Percentiles rank a stretch among this genome's conserved stretches.
Conservation (phyloP, 1,140 invertebrate species). For the Archivesica marissinica region DNA sequence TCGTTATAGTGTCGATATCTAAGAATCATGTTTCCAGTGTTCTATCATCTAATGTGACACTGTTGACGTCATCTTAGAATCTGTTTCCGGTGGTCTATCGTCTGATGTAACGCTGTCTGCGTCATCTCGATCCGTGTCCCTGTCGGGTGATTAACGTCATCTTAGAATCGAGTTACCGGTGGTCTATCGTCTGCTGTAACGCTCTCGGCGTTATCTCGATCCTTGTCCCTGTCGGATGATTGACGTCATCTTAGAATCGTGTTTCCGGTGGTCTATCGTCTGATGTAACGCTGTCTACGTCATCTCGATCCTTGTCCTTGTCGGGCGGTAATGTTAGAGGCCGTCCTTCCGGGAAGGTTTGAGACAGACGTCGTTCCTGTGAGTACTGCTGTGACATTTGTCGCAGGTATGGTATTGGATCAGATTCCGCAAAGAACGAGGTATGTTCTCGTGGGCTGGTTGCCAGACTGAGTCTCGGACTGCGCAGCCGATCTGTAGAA, state of each 20-base stretch:
- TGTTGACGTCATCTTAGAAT: too few species aligned
- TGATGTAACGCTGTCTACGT: constrained; percentile 40
- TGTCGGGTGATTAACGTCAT: constrained; percentile 31
- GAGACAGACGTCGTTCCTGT: constrained; percentile 55
- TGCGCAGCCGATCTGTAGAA: constrained; percentile 71
- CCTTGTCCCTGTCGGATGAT: constrained; percentile 24
- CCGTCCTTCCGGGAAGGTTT: constrained; percentile 50
- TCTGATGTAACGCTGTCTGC: constrained; percentile 44
- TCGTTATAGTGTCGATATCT: too few species aligned
- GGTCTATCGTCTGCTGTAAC: constrained; percentile 35
- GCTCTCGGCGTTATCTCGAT: constrained; percentile 45
- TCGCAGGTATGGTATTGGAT: constrained; percentile 66
- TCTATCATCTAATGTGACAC: too few species aligned
- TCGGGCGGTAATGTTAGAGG: constrained; percentile 30
- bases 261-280: constrained; percentile 49
- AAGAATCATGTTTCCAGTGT: too few species aligned
- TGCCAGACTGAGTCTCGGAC: constrained; percentile 78
- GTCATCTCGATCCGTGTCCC: constrained; percentile 34
- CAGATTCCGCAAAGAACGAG: constrained; percentile 78
- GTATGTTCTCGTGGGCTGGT: constrained; percentile 74
- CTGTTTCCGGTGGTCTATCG: constrained; percentile 40
- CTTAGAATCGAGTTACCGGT: constrained; percentile 42
- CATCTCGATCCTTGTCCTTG: constrained; percentile 22
- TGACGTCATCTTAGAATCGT: constrained; percentile 37
- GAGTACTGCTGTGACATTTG: constrained; percentile 55